Conservation (phyloP, 2,113 vertebrate species). For the Gobiocypris rarus region DNA sequence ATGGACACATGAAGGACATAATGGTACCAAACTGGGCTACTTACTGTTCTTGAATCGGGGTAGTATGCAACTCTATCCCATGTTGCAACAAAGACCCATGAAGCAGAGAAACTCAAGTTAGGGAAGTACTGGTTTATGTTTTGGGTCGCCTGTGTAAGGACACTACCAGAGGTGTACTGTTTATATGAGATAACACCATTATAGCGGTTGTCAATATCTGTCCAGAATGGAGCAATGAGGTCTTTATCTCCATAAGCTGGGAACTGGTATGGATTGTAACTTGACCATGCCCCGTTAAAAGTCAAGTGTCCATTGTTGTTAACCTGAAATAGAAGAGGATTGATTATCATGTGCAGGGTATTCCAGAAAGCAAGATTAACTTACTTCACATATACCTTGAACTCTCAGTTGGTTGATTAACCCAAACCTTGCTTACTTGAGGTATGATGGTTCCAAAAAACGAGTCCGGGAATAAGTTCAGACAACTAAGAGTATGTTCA, state of each 20-base stretch:
- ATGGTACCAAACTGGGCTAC: slow-evolving; percentile 24
- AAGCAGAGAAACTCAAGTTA: fast-evolving
- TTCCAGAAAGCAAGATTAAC: too few species aligned
- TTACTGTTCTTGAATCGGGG: slow-evolving; percentile 12
- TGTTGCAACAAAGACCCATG: slow-evolving; percentile 60
- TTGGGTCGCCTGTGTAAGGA: slow-evolving; percentile 1
- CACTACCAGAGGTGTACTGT: fast-evolving
- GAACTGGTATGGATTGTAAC: slow-evolving; percentile 14
- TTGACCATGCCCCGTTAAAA: slow-evolving; percentile 6
- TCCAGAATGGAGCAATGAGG: slow-evolving; percentile 63
- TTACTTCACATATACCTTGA: too few species aligned
- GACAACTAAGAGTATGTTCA: too few species aligned
- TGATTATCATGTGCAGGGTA: too few species aligned
- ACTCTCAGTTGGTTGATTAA: too few species aligned
- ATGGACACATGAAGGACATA: too few species aligned
- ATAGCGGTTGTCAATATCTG: slow-evolving; percentile 40
- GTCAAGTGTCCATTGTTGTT: slow-evolving; percentile 53
- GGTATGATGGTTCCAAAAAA: too few species aligned
- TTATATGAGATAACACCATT: slow-evolving; percentile 58
- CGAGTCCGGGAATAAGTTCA: too few species aligned
- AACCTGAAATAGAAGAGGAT: slow-evolving; percentile 24
- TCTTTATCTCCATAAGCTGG: slow-evolving; percentile 23
- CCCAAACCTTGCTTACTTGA: too few species aligned
- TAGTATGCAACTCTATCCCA: slow-evolving; percentile 70
- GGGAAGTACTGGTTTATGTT: slow-evolving; percentile 62